Conservation (phyloP, 2,888 invertebrate species). For the Spisula solida region DNA sequence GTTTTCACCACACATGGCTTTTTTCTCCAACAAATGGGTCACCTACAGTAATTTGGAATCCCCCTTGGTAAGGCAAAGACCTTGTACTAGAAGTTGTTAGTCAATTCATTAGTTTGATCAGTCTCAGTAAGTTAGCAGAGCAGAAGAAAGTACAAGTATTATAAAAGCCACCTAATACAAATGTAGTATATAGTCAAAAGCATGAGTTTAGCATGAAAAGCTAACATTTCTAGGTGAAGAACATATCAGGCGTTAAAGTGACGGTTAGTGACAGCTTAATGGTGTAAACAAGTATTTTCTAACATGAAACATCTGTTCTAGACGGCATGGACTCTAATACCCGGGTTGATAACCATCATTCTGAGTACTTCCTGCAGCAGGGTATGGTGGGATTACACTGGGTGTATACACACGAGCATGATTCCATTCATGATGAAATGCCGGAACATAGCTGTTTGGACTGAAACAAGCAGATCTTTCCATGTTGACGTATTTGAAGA, state of each 20-base stretch:
- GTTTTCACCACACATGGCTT: slow-evolving; percentile 55
- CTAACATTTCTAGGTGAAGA: neutral
- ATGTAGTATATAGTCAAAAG: neutral
- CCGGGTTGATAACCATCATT: slow-evolving; percentile 24
- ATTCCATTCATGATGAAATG: slow-evolving; percentile 60
- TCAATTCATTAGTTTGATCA: neutral
- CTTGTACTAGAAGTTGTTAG: neutral
- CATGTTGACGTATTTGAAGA: neutral
- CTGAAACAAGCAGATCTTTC: slow-evolving; percentile 50
- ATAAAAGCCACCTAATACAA: neutral
- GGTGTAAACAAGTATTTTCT: neutral
- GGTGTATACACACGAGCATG: slow-evolving; percentile 28
- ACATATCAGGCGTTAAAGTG: neutral
- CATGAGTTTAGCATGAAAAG: too few species aligned
- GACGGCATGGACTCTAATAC: neutral
- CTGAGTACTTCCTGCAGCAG: neutral
- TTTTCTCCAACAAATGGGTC: neutral
- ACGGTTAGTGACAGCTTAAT: neutral
- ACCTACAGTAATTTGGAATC: neutral
- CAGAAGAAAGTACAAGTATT: neutral
- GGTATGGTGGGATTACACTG: slow-evolving; percentile 33
- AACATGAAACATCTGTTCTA: neutral
- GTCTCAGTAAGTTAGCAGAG: neutral
- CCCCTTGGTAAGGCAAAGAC: neutral
- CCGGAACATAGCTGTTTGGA: slow-evolving; percentile 64